Evolutionary conservation across 2,888 invertebrate genomes (phyloP).

Genomic region (Sesamia inferens): DNA sequence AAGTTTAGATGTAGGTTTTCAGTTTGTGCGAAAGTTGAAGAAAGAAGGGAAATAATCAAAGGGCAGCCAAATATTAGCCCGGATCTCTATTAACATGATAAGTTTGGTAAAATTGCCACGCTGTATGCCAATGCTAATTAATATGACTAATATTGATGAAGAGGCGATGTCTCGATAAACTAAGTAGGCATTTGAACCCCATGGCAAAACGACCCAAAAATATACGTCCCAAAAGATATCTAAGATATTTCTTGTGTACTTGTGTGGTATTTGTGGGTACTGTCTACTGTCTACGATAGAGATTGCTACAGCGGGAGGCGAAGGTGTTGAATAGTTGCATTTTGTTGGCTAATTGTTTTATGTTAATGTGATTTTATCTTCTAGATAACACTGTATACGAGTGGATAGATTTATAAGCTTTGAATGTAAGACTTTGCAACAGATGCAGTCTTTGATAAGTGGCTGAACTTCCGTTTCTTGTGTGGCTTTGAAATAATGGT

Average conservation of each 20-base stretch:
- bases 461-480: neutral
- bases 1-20: neutral
- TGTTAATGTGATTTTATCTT: constrained; percentile 32
- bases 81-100: neutral
- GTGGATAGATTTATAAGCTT: constrained; percentile 21
- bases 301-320: constrained; percentile 25
- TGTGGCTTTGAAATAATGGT: neutral
- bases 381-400: neutral
- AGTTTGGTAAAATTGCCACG: neutral
- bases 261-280: constrained; percentile 4
- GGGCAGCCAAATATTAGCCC: neutral
- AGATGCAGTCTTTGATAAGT: neutral
- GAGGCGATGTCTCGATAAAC: neutral
- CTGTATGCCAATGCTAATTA: neutral
- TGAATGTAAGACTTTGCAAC: constrained; percentile 1
- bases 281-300: constrained; percentile 17
- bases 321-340: constrained; percentile 48
- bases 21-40: neutral
- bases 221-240: neutral
- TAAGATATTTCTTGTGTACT: neutral
- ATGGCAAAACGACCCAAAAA: too few species aligned
- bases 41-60: neutral
- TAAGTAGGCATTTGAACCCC: too few species aligned
- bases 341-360: constrained; percentile 51
- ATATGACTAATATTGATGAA: neutral